These are phyloP conservation scores for Harpagoxenus sublaevis DNA, from an alignment of 2,888 invertebrate genomes.

Conservation along the genomic window DNA sequence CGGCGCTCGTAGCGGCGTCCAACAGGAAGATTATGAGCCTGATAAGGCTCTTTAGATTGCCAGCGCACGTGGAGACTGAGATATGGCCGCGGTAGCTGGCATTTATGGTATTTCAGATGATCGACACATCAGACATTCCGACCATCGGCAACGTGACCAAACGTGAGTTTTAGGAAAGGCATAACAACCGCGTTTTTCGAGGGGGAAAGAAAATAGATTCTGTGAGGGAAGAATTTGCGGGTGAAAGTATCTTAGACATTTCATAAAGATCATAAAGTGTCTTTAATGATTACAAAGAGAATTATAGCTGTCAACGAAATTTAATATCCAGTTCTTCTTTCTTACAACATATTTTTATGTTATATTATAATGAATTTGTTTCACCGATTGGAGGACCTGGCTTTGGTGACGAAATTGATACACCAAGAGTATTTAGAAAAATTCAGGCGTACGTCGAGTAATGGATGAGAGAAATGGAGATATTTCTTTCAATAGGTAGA, in stretches of 20 bases:
- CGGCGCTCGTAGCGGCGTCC: conserved; percentile 54
- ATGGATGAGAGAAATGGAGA: neutral
- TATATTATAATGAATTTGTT: neutral
- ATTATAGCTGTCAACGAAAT: neutral
- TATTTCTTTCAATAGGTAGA: conserved; percentile 17
- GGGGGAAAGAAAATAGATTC: neutral
- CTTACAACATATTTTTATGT: neutral
- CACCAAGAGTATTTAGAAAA: neutral
- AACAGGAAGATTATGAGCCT: conserved; percentile 69
- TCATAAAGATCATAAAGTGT: neutral
- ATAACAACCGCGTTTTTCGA: conserved; percentile 28
- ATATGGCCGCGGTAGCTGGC: conserved; percentile 85
- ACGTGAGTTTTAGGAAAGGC: conserved; percentile 77
- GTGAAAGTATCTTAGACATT: neutral
- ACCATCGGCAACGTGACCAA: conserved; percentile 78
- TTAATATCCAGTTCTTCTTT: neutral
- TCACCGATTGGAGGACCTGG: neutral
- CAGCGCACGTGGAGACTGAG: conserved; percentile 76
- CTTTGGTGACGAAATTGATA: neutral
- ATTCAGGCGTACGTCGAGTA: neutral
- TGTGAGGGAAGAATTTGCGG: neutral
- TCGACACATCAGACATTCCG: conserved; percentile 80
- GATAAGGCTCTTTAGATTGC: conserved; percentile 62
- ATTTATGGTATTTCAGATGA: conserved; percentile 84
- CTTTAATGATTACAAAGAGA: neutral